These are phyloP conservation scores for Invenusta paracnida DNA, from an alignment of 2,888 invertebrate species.

Conservation along the genomic window DNA sequence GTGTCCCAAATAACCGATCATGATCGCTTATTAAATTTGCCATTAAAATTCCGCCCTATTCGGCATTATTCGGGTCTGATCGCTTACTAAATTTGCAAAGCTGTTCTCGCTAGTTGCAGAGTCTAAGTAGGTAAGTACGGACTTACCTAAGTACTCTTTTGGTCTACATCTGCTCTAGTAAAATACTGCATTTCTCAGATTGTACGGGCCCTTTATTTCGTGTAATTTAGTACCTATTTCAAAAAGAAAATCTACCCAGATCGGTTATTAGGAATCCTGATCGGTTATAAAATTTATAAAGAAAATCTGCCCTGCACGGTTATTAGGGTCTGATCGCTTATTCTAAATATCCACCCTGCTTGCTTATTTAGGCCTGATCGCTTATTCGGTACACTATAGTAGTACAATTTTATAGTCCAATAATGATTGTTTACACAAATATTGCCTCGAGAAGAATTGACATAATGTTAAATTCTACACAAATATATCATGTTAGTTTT, in stretches of 20 bases:
- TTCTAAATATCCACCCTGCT: constrained; percentile 29
- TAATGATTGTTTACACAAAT: too few species aligned
- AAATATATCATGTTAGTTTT: too few species aligned
- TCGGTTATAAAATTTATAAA: background rate
- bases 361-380: constrained; percentile 26
- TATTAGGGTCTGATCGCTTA: constrained; percentile 23
- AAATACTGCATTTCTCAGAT: too few species aligned
- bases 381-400: constrained; percentile 8
- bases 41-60: background rate
- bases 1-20: background rate
- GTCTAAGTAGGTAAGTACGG: too few species aligned
- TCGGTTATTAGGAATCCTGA: background rate
- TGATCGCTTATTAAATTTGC: constrained; percentile 25
- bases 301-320: background rate
- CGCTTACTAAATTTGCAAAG: constrained; percentile 14
- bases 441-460: too few species aligned
- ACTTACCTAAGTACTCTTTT: background rate
- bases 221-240: background rate
- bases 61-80: background rate
- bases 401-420: background rate
- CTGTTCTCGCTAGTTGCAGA: background rate
- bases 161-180: too few species aligned
- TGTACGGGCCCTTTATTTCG: too few species aligned
- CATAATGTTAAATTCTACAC: too few species aligned
- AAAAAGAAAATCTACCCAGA: too few species aligned